phyloP scores from a whole-genome alignment of 2,888 invertebrate species.

The Harpalus rufipes region DNA sequence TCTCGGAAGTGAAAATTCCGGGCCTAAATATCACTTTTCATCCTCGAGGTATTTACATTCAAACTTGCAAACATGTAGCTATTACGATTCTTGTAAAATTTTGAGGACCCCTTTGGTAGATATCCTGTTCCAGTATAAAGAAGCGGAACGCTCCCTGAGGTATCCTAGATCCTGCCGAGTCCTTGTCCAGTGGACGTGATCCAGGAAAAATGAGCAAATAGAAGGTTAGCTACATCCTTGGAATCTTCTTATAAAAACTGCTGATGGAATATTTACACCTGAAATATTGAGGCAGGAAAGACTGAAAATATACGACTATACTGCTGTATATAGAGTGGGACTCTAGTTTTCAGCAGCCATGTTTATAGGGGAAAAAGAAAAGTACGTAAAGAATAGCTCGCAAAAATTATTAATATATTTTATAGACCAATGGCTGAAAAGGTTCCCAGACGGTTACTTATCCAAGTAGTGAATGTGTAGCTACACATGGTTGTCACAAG shows the following conservation, averaged over 20 bases:
- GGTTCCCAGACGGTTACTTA: no score
- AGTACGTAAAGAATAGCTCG: not conserved
- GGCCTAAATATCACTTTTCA: no score
- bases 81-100: not conserved
- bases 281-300: not conserved
- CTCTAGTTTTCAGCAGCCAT: not conserved
- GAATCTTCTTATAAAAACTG: conserved; percentile 24
- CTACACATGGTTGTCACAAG: no score
- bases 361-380: not conserved
- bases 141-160: conserved; percentile 13
- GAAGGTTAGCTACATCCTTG: conserved; percentile 24
- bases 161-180: conserved; percentile 33
- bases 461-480: no score
- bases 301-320: not conserved
- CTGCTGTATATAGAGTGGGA: not conserved
- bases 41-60: not conserved
- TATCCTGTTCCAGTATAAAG: conserved; percentile 21
- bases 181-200: conserved; percentile 44
- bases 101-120: conserved; percentile 4
- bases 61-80: not conserved
- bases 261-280: conserved; percentile 5
- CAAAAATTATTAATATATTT: no score
- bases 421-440: no score
- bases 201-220: conserved; percentile 46
- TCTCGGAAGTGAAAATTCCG: no score